A percentile compares a stretch with the other conserved stretches of the same genome.
Conservation (phyloP, 2,797 vertebrate species). For the Amniataba percoides region DNA sequence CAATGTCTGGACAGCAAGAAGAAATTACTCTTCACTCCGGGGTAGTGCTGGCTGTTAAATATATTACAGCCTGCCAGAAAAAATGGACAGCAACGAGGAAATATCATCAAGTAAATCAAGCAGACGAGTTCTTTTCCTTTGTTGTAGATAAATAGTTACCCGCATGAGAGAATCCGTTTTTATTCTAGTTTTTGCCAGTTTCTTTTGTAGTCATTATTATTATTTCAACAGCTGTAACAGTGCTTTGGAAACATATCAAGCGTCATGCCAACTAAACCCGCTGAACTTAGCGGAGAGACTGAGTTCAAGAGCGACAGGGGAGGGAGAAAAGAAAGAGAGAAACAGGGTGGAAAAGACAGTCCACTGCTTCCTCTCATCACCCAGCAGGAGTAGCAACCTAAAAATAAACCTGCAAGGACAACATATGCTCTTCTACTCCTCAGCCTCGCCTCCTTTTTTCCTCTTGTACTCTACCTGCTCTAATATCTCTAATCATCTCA, state of each 20-base stretch:
- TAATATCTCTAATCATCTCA: conserved; percentile 5
- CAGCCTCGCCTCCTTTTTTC: conserved; percentile 33
- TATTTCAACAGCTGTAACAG: conserved; percentile 25
- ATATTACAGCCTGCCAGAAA: conserved; percentile 2
- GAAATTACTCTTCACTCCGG: conserved; percentile 13
- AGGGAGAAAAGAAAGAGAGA: conserved; percentile 37
- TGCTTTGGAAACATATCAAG: conserved; percentile 32
- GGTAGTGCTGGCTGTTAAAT: neutral
- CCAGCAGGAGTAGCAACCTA: conserved; percentile 71
- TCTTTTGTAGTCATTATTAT: conserved; percentile 20
- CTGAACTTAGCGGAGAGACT: conserved; percentile 40
- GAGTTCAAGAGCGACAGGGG: conserved; percentile 20
- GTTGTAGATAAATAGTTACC: neutral
- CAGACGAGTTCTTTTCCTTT: neutral
- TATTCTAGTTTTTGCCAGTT: conserved; percentile 4
- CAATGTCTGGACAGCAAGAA: conserved; percentile 33
- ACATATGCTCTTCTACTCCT: conserved; percentile 69
- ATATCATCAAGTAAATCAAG: conserved; percentile 26
- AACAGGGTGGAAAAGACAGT: conserved; percentile 45
- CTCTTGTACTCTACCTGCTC: conserved; percentile 21
- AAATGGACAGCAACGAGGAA: conserved; percentile 7
- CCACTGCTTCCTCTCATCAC: conserved; percentile 66
- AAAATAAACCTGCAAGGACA: conserved; percentile 80
- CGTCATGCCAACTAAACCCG: conserved; percentile 27
- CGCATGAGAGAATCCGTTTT: neutral